Conservation (phyloP, 2,113 vertebrate genomes). For the Pterocles orientalis region DNA sequence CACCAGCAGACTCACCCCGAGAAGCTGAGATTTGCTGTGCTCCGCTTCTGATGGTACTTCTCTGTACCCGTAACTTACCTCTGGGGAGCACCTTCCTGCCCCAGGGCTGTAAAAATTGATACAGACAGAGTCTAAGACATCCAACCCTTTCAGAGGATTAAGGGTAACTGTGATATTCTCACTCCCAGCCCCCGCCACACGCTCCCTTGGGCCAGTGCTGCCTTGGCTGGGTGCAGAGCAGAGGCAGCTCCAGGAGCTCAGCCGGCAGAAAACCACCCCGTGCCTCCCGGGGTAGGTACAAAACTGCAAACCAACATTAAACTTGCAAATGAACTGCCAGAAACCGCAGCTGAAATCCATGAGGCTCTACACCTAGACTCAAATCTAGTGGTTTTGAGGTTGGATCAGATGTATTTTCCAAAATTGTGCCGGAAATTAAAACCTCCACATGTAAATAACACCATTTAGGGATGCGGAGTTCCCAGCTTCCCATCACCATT, state of each 20-base stretch:
- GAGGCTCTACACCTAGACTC: neutral
- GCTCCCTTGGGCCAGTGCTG: neutral
- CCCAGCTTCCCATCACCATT: neutral
- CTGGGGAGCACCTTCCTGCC: neutral
- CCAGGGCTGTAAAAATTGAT: neutral
- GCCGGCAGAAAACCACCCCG: neutral
- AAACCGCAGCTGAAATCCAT: neutral
- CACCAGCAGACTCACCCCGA: rapidly evolving
- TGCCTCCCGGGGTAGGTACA: neutral
- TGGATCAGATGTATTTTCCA: neutral
- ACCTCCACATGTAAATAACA: neutral
- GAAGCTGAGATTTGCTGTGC: rapidly evolving
- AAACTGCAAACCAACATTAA: neutral
- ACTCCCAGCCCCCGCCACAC: neutral
- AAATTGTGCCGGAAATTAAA: neutral
- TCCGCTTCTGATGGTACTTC: rapidly evolving
- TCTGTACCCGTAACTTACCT: neutral
- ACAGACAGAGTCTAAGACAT: neutral
- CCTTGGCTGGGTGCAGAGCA: rapidly evolving
- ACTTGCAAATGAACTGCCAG: neutral
- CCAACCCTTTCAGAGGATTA: neutral
- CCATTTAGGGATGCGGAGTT: neutral
- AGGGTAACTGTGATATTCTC: neutral
- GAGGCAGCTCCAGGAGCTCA: neutral
- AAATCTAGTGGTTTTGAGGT: neutral